Evolutionary conservation across 2,797 vertebrate genomes (phyloP), one percentile per base, ranked within the genome.

Genomic region (Dromococcyx pavoninus): DNA sequence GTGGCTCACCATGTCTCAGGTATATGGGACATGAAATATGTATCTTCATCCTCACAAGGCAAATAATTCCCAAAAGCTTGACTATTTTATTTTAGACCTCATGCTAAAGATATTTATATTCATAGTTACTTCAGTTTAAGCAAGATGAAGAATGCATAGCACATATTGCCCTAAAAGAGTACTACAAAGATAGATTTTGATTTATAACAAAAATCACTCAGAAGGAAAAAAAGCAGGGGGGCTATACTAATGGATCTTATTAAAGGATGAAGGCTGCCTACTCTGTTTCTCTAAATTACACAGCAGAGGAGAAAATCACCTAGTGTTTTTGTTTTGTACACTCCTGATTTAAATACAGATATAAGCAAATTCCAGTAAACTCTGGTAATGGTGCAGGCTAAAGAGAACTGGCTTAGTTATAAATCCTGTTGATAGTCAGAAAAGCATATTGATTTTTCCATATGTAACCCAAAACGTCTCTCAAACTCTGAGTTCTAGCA

Each of bases 71-170:
- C 54, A 53, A 83, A n/a, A 75, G 19, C 56, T 17, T 77, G 61
- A 54, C 88, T 83, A 50, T 75, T 94, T 92, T 56, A 18, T 65
- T 84, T 88, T 41, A 56, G 77, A 89, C 28, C 35, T 83, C 85
- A 84, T 28, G 32, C 28, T 85, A 53, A 70, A 85, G 61, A 76
- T 37, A 77, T 32, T 74, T 79, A 69, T 61, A 58, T 78, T 72
- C 50, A 77, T 4, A 58, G 33, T 23, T 77, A 65, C 80, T 85
- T 54, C 37, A 61, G 32, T 77, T 9, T 61, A 43, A 81, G 67
- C 19, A 74, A 82, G 65, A 65, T 64, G 25, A 91, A 83, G 37
- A 86, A 82, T 18, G 32, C 56, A 41, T 1, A 73, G 82, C 51
- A 86, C 37, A 58, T 30, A 30, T 37, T 75, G 76, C 35, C 67